A percentile compares a stretch with the other conserved stretches of the same genome.
Conservation (phyloP, 2,797 vertebrate species). For the Trachurus trachurus region DNA sequence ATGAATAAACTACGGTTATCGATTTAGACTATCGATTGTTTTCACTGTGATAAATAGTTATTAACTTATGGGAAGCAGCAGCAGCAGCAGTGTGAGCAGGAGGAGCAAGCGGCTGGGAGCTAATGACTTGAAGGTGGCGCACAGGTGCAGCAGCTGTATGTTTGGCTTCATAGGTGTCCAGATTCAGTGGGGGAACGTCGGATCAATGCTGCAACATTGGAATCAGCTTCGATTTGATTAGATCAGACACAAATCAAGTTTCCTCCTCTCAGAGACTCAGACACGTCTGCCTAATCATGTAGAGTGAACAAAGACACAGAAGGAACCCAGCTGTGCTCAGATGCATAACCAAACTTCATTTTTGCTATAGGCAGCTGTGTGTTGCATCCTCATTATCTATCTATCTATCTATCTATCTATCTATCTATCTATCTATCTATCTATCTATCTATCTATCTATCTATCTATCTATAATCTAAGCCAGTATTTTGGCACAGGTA, state of each 20-base stretch:
- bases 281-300: neutral
- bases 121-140: constrained; percentile 22
- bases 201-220: constrained; percentile 5
- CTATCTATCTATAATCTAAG: constrained; percentile 31
- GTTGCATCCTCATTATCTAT: constrained; percentile 30
- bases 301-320: neutral
- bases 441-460: constrained; percentile 31
- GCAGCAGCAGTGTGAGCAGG: too few species aligned
- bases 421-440: neutral
- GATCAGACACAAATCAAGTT: constrained; percentile 26
- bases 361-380: neutral
- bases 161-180: constrained; percentile 9
- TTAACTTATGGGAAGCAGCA: constrained; percentile 35
- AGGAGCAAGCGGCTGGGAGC: constrained; percentile 21
- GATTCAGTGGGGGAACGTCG: constrained; percentile 6
- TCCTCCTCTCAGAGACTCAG: neutral
- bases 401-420: constrained; percentile 23
- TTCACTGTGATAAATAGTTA: constrained; percentile 45
- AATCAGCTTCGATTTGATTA: neutral
- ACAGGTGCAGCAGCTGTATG: constrained; percentile 31
- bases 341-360: neutral
- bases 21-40: constrained; percentile 37
- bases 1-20: constrained; percentile 10
- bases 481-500: constrained; percentile 13
- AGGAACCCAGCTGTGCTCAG: neutral